Percentiles rank a stretch among this genome's conserved stretches.
Evolutionary conservation across 2,888 invertebrate species (phyloP).

Genomic region (Ichneumoninae sp.): DNA sequence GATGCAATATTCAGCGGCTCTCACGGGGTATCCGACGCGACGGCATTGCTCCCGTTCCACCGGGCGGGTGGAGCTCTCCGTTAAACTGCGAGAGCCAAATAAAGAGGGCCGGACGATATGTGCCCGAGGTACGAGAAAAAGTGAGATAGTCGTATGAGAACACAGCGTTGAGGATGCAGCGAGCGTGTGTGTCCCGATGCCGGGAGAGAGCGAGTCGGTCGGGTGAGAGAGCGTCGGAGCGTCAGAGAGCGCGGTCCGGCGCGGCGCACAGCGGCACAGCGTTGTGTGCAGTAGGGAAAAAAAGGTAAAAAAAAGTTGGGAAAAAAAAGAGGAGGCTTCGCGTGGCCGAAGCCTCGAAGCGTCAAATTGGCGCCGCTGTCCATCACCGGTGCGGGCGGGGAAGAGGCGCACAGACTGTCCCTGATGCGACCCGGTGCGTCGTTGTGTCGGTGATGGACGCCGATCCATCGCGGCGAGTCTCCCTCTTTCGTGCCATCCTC

Average conservation of each 20-base stretch:
- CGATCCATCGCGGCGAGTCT: constrained; percentile 68
- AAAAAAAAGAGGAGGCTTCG: constrained; percentile 74
- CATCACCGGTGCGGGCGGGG: constrained; percentile 80
- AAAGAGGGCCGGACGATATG: constrained; percentile 55
- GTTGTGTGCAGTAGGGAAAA: constrained; percentile 50
- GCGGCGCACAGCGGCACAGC: constrained; percentile 61
- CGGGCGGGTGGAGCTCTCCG: constrained; percentile 60
- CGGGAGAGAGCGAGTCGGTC: constrained; percentile 34
- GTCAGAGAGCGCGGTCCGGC: constrained; percentile 49
- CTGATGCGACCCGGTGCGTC: constrained; percentile 65
- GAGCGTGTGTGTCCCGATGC: constrained; percentile 2
- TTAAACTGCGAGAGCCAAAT: constrained; percentile 67
- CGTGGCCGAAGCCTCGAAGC: constrained; percentile 82
- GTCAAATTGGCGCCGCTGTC: constrained; percentile 85
- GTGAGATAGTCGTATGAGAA: constrained; percentile 9
- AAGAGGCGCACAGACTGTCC: constrained; percentile 68
- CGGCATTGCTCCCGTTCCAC: constrained; percentile 61
- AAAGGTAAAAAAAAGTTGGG: constrained; percentile 55
- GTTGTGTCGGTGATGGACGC: constrained; percentile 72
- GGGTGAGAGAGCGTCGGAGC: constrained; percentile 70
- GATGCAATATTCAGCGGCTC: constrained; percentile 84
- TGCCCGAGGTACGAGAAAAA: constrained; percentile 28
- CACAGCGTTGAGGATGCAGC: constrained; percentile 1
- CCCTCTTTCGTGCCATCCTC: constrained; percentile 12
- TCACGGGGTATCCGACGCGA: constrained; percentile 70